Percentiles rank a stretch among this genome's conserved stretches.
Conservation (phyloP, 1,140 invertebrate species). For the Brachionus sp. region DNA sequence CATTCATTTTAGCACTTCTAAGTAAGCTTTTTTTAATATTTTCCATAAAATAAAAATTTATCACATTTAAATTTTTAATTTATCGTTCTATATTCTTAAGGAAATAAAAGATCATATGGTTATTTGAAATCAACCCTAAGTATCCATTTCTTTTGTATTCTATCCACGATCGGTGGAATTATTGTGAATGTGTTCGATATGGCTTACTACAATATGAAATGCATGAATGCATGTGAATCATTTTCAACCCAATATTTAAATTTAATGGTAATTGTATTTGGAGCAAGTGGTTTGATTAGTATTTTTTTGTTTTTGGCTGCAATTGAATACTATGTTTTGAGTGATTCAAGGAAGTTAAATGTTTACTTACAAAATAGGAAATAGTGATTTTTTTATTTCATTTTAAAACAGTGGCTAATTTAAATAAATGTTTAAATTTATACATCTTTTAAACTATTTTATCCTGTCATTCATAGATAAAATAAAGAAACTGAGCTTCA, state of each 20-base stretch:
- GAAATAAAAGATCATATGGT: slow-evolving; percentile 5
- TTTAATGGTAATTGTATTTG: slow-evolving; percentile 28
- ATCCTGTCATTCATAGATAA: too few relatives aligned
- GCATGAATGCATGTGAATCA: slow-evolving; percentile 6
- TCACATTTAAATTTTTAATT: not conserved
- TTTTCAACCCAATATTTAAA: slow-evolving; percentile 39
- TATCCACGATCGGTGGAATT: not conserved
- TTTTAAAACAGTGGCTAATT: not conserved
- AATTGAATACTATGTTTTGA: not conserved
- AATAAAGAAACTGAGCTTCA: too few relatives aligned
- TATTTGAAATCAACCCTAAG: not conserved
- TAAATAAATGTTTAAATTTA: slow-evolving; percentile 4
- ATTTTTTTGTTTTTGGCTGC: not conserved
- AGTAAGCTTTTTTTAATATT: not conserved
- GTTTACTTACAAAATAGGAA: slow-evolving; percentile 18
- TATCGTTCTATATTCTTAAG: not conserved
- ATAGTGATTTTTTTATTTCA: not conserved
- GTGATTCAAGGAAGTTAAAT: not conserved
- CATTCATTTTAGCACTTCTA: not conserved
- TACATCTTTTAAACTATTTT: too few relatives aligned
- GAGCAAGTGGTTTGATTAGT: not conserved
- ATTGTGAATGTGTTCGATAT: slow-evolving; percentile 32
- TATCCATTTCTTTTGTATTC: not conserved
- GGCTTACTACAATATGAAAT: slow-evolving; percentile 8
- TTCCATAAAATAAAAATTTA: not conserved